These are phyloP conservation scores for Resseliella maxima DNA, from an alignment of 2,888 invertebrate species.

Conservation along the genomic window DNA sequence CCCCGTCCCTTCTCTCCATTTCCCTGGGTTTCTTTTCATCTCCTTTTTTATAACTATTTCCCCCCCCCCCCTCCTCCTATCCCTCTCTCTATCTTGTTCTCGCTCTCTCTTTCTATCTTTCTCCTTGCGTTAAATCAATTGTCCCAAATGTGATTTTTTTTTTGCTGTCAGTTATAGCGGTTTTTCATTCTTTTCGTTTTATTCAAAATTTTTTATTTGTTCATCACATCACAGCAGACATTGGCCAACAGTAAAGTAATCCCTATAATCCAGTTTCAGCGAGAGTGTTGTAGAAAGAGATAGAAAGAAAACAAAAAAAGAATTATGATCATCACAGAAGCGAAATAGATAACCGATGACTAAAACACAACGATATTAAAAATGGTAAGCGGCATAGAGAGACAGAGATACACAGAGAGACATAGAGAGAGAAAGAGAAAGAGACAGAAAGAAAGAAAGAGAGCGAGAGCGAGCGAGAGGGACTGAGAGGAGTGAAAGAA, in stretches of 20 bases:
- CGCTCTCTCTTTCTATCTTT: background rate
- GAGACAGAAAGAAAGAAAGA: no score
- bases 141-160: background rate
- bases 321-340: conserved; percentile 4
- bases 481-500: no score
- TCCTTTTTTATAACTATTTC: no score
- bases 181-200: background rate
- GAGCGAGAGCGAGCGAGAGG: no score
- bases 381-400: background rate
- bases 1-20: no score
- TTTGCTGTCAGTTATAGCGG: background rate
- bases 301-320: no score
- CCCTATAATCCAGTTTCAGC: background rate
- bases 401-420: no score
- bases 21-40: no score
- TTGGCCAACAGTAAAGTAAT: background rate
- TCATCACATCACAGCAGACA: background rate
- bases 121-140: background rate
- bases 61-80: background rate
- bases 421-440: no score
- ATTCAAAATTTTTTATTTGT: background rate
- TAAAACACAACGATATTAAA: background rate
- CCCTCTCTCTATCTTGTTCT: background rate
- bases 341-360: background rate
- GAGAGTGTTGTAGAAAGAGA: no score